Base-by-base conservation (phyloP, 2,888 invertebrate species). In the Heteromyza rotundicornis region DNA sequence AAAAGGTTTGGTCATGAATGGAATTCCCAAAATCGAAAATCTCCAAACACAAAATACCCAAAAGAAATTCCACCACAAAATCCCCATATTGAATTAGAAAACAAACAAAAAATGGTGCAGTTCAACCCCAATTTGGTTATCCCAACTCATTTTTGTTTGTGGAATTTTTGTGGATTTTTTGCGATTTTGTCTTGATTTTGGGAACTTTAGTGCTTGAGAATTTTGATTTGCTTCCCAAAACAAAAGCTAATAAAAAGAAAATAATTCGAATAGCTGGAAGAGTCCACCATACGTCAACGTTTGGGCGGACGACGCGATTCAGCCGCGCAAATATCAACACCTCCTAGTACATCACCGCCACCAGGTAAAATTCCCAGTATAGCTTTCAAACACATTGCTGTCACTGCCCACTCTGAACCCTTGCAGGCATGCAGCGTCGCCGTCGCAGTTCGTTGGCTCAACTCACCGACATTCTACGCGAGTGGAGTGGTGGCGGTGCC, bases 321-420 rank as follows among this genome's bases (percentile, higher is more conserved):
- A 0, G 92, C 94, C n/a, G 93, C 95, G 1, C 95, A 95, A 84
- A 95, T 95, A 70, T 89, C 91, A 75, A 93, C 94, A 23, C 94
- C 95, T 57, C 94, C 94, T 61, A 92, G 92, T 76, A 86, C 88
- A 47, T 91, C 92, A 67, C 90, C 89, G 36, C 83, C 83, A 52
- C 77, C 81, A 8, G 81, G 75, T 75, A 58, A 59, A 20, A 10
- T 14, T n/a, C n/a, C n/a, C n/a, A n/a, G n/a, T n/a, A n/a, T n/a
- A n/a, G n/a, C n/a, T n/a, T n/a, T n/a, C 1, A 7, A 14, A 40
- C n/a, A n/a, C n/a, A n/a, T n/a, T n/a, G n/a, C n/a, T 40, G 16
- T n/a, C 40, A n/a, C 10, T n/a, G 7, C 32, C 32, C 32, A 32
- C 12, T 32, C 5, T 32, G 32, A 5, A 32, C 7, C 32, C 32